Evolutionary conservation across 2,113 vertebrate species (phyloP).

Genomic region (Dromas ardeola): DNA sequence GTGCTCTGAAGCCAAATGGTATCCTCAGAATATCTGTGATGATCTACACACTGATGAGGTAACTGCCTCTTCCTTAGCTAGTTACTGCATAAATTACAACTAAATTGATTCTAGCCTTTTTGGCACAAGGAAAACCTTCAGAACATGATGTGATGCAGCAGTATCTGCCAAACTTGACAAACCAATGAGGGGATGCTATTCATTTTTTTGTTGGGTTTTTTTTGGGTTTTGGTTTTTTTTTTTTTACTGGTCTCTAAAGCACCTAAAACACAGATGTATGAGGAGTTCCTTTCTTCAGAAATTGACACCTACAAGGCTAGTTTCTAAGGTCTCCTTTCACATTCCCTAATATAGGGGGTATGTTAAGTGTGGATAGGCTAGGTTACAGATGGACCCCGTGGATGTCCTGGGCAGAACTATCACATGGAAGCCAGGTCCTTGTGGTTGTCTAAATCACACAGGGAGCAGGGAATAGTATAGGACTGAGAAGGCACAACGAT

Average conservation of each 20-base stretch:
- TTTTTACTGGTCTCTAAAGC: background rate
- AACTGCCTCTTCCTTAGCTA: background rate
- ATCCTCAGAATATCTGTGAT: background rate
- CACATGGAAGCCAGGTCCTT: background rate
- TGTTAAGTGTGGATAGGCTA: background rate
- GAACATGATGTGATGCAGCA: background rate
- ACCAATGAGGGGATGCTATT: too few species aligned
- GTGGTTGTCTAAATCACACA: background rate
- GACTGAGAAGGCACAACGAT: background rate
- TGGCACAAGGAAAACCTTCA: background rate
- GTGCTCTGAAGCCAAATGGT: background rate
- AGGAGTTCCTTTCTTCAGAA: background rate
- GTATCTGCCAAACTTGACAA: background rate
- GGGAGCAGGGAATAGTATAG: background rate
- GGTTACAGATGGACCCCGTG: background rate
- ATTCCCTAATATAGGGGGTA: background rate
- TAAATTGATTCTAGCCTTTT: background rate
- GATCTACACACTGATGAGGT: background rate
- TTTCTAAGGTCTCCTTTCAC: background rate
- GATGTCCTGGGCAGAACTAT: background rate
- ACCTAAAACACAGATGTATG: background rate
- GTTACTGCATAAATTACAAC: background rate
- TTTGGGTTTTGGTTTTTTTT: background rate
- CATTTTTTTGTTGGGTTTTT: too few species aligned
- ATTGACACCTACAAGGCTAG: background rate